Conservation (phyloP, 2,113 vertebrate genomes). For the Etheostoma spectabile region DNA sequence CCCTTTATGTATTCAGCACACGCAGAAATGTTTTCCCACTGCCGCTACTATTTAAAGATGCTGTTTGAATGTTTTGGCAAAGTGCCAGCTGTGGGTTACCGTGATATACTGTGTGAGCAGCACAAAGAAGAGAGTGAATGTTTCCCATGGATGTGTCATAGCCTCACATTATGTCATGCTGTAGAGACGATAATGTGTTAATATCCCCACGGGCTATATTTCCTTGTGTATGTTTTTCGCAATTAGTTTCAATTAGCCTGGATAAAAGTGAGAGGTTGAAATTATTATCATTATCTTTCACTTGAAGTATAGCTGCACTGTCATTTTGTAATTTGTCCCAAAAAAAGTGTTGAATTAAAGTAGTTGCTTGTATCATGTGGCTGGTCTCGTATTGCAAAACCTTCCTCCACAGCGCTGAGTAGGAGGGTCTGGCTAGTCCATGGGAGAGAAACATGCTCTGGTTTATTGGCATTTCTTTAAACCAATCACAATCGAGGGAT, state of each 20-base stretch:
- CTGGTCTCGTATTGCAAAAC: too few species aligned
- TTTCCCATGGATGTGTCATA: not conserved
- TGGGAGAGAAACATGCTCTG: too few species aligned
- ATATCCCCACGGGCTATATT: too few species aligned
- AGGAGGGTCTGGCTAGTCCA: too few species aligned
- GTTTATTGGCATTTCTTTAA: too few species aligned
- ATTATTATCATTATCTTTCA: not conserved
- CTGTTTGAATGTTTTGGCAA: conserved; percentile 39
- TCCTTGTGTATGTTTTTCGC: too few species aligned
- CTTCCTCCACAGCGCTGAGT: not conserved
- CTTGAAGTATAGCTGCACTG: not conserved
- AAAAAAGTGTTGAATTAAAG: not conserved
- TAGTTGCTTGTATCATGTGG: not conserved
- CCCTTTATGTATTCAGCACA: conserved; percentile 5
- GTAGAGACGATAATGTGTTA: not conserved
- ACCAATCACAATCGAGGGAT: too few species aligned
- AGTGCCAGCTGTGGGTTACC: conserved; percentile 13
- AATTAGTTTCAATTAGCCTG: not conserved
- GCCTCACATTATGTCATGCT: not conserved
- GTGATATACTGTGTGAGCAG: not conserved
- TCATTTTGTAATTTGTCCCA: not conserved
- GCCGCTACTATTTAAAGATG: conserved; percentile 43
- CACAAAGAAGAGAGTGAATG: not conserved
- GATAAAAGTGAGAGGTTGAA: not conserved
- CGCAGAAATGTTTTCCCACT: conserved; percentile 22